Base-by-base conservation (phyloP, 2,888 invertebrate species). In the Noctua janthe region DNA sequence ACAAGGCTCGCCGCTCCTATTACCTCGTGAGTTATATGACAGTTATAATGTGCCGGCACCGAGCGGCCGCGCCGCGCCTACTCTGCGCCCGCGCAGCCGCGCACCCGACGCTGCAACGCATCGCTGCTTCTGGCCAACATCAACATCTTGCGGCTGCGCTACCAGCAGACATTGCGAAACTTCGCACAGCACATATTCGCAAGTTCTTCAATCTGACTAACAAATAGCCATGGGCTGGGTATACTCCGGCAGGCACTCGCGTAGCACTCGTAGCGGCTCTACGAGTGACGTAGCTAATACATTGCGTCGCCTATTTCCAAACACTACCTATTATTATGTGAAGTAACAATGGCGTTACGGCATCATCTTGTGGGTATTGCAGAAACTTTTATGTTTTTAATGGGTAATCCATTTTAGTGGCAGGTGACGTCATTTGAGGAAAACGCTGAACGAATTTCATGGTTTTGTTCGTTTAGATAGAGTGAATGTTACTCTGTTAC, bases 1-100 rank as follows among this genome's bases (percentile, higher is more conserved):
- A 94, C 93, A 95, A 95, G 95, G 94, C 94, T 92, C 91, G 96
- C 95, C 96, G 96, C 96, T 91, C 95, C 96, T 95, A 96, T 96
- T 96, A 96, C 92, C 90, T 88, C 80, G 82, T 95, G 95, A 96
- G 95, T 96, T 96, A 96, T 96, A 92, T 92, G 96, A 96, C 96
- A 94, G 94, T 93, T 93, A 92, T 92, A 92, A 93, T 92, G 93
- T 88, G 92, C 89, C 90, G 90, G 86, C 87, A 84, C 75, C 81
- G 83, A 80, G 81, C 76, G 76, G 71, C 83, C 76, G 81, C 71
- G 78, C 69, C 47, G n/a, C 69, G 47, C 69, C 69, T 69, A 17
- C 69, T 23, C 29, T 69, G 69, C 74, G 81, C 71, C 80, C 80
- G 69, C 17, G 20, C 54, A 54, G 29, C 66, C 64, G 47, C n/a